Conservation (phyloP, 2,888 invertebrate species). For the Stenichneumon culpator region DNA sequence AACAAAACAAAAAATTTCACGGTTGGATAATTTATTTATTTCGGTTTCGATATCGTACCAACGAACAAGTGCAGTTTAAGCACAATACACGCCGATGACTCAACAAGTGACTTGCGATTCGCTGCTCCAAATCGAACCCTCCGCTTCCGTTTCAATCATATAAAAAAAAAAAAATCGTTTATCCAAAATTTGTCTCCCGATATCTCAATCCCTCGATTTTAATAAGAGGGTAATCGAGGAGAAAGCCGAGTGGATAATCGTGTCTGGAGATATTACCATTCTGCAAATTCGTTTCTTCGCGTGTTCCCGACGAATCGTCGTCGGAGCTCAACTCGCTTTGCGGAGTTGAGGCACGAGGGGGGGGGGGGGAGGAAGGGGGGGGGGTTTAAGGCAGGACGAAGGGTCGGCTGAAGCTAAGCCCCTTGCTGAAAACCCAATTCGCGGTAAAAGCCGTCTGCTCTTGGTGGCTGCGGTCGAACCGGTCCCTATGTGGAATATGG, state of each 20-base stretch:
- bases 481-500: neutral
- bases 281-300: constrained; percentile 6
- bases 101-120: neutral
- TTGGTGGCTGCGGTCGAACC: neutral
- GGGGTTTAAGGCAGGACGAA: neutral
- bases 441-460: constrained; percentile 13
- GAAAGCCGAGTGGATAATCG: neutral
- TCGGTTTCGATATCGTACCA: too few relatives aligned
- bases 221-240: neutral
- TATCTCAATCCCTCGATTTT: neutral
- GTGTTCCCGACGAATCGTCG: constrained; percentile 32
- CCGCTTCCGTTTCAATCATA: neutral
- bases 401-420: constrained; percentile 9
- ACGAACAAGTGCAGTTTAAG: neutral
- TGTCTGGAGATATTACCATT: neutral
- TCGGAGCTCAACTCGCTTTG: neutral
- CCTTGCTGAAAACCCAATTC: constrained; percentile 30
- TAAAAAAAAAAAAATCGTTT: too few relatives aligned
- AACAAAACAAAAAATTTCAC: neutral
- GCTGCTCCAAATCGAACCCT: neutral
- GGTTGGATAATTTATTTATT: neutral
- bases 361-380: too few relatives aligned
- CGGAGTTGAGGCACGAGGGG: neutral
- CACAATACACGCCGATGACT: neutral
- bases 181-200: neutral